Evolutionary conservation across 2,888 invertebrate species (phyloP).

Genomic region (Geotrupes spiniger): DNA sequence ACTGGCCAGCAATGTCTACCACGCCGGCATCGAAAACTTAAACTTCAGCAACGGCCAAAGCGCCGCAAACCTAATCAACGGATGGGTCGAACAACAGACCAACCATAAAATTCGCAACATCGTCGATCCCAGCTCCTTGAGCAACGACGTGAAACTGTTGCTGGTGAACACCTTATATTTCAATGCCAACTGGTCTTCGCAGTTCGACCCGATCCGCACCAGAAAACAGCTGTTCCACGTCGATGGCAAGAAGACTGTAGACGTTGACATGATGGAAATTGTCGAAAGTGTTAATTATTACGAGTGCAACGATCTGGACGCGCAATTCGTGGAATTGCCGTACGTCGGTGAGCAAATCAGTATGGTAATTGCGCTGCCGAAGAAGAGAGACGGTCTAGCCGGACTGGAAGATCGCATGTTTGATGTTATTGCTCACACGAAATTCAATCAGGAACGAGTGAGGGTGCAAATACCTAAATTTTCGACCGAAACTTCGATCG

Average conservation of each 20-base stretch:
- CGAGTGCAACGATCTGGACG: conserved; percentile 32
- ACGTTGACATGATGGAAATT: conserved; percentile 39
- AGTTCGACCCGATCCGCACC: conserved; percentile 27
- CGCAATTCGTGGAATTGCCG: conserved; percentile 40
- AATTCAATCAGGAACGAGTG: conserved; percentile 19
- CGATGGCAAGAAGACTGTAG: conserved; percentile 26
- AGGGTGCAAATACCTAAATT: conserved; percentile 30
- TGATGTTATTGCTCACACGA: conserved; percentile 19
- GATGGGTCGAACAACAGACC: conserved; percentile 44
- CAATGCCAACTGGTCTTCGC: conserved; percentile 37
- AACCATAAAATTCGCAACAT: conserved; percentile 41
- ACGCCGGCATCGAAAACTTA: conserved; percentile 56
- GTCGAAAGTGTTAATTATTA: conserved; percentile 35
- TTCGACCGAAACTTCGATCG: conserved; percentile 31
- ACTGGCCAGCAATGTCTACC: conserved; percentile 60
- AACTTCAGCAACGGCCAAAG: conserved; percentile 27
- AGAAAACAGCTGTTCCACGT: conserved; percentile 34
- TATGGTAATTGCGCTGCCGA: conserved; percentile 31
- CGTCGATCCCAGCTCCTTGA: conserved; percentile 31
- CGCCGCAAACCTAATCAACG: conserved; percentile 34
- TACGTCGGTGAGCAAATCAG: conserved; percentile 28
- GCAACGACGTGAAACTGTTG: conserved; percentile 33
- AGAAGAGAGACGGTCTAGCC: conserved; percentile 22
- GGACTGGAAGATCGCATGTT: conserved; percentile 22
- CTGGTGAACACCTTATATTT: conserved; percentile 45